Evolutionary conservation across 2,797 vertebrate genomes (phyloP).

Genomic region (Odontamblyopus rebecca): DNA sequence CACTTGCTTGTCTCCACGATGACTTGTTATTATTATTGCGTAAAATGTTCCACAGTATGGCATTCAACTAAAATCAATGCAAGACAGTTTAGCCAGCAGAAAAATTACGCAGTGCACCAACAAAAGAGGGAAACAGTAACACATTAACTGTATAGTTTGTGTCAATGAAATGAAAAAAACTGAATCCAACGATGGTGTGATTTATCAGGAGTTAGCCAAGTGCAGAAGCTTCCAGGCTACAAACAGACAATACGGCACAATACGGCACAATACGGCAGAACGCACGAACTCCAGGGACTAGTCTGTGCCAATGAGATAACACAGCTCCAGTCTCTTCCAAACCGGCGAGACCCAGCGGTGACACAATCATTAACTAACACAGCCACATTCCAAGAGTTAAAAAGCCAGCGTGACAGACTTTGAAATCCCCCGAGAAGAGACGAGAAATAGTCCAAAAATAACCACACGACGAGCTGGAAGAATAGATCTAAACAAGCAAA

Average conservation of each 20-base stretch:
- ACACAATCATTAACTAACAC: constrained; percentile 4
- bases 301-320: constrained; percentile 15
- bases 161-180: background rate
- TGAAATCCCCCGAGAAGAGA: background rate
- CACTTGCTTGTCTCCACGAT: background rate
- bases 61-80: too few species aligned
- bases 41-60: too few species aligned
- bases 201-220: background rate
- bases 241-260: background rate
- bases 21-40: too few species aligned
- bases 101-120: background rate
- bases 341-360: background rate
- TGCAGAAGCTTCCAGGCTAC: too few species aligned
- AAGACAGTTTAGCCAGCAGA: too few species aligned
- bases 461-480: constrained; percentile 32
- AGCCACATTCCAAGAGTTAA: background rate
- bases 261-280: background rate
- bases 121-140: too few species aligned
- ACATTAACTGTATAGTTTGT: too few species aligned
- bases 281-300: background rate
- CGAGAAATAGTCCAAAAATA: constrained; percentile 19
- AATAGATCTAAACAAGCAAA: background rate
- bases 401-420: constrained; percentile 10
- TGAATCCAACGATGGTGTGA: background rate
- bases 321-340: constrained; percentile 8